A percentile compares a stretch with the other conserved stretches of the same genome.
Conservation (phyloP, 2,113 vertebrate species). For the Mus pahari region DNA sequence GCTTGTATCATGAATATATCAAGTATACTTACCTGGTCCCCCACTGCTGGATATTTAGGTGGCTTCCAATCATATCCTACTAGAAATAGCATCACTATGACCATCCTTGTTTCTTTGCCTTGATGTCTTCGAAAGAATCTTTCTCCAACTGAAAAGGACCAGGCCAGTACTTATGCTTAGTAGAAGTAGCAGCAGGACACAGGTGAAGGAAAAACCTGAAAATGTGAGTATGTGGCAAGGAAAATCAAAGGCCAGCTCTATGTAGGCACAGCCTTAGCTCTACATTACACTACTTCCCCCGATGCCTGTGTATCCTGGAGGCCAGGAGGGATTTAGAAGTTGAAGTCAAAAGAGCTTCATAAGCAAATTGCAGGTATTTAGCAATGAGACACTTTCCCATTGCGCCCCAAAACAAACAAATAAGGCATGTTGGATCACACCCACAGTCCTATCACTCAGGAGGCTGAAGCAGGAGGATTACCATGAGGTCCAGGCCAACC, state of each 20-base stretch:
- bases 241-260: neutral
- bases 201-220: constrained; percentile 23
- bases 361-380: neutral
- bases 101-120: neutral
- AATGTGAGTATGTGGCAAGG: constrained; percentile 45
- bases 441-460: neutral
- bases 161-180: constrained; percentile 58
- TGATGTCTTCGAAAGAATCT: neutral
- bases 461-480: neutral
- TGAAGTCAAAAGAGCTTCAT: neutral
- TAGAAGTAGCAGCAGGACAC: constrained; percentile 1
- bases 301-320: neutral
- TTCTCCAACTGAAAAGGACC: neutral
- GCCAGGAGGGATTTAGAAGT: neutral
- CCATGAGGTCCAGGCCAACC: neutral
- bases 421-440: too few species aligned
- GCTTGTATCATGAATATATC: neutral
- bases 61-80: neutral
- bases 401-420: neutral
- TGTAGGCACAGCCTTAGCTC: neutral
- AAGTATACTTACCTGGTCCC: neutral
- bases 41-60: neutral
- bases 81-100: neutral
- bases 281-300: neutral
- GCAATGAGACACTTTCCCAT: neutral